Evolutionary conservation across 2,797 vertebrate genomes (phyloP), one percentile per base, ranked within the genome.

Genomic region (Nannoperca obscura): DNA sequence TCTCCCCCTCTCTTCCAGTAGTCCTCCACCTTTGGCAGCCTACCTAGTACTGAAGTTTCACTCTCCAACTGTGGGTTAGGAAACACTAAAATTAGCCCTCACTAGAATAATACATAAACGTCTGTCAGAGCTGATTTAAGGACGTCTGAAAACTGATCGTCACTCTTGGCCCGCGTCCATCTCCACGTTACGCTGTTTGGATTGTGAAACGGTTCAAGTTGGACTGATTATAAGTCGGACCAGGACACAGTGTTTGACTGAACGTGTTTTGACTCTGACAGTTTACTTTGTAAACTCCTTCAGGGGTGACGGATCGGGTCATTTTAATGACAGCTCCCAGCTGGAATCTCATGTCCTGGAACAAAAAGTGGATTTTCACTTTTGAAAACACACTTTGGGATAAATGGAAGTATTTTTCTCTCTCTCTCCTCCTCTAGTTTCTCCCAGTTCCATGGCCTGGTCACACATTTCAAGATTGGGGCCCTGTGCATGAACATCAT

Each of bases 401-500:
- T 86, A 81, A 86, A 78, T 74, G 46, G 62, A 57, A 4, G 53
- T 85, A 36, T 77, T 75, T 88, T 93, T 89, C 68, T 89, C 38
- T 40, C 38, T 40, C 2, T 17, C 22, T 57, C 82, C 80, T 76
- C 81, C 59, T 79, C 7, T 46, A 98, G 97, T 83, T 98, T 98
- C 95, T 97, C 96, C 82, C 97, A 97, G 64, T 98, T 99, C 92
- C 97, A 98, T 49, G 95, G 96, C 60, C 94, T 98, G 81, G 97
- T 99, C 84, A 97, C 97, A 38, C 96, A 97, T 82, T 98, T 97
- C 86, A 98, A 98, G 95, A 97, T 98, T 20, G 98, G 98, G 70
- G 96, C 97, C 27, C 94, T 98, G 1, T 98, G 97, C 76, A 97
- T 97, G 97, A 98, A 96, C 91, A 97, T 99, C 81, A 96, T 97